Base-by-base conservation (phyloP, 1,140 invertebrate genomes). In the Megalopta genalis region DNA sequence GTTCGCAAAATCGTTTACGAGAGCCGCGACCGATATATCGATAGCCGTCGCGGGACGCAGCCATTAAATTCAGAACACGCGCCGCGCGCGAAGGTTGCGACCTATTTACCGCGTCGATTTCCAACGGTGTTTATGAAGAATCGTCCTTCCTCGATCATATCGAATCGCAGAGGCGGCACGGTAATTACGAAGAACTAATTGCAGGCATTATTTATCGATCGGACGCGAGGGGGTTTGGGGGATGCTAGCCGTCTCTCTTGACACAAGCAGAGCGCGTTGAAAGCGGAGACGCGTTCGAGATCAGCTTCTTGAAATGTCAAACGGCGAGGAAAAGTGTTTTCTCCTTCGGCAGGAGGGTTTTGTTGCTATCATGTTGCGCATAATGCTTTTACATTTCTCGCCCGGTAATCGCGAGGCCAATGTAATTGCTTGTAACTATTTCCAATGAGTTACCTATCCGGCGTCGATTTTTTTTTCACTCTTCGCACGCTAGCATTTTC, bases 111-210 rank as follows among this genome's bases (percentile, higher is more conserved):
- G n/a, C n/a, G 39, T 42, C 65, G 57, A 77, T 68, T 60, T 46
- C 46, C 64, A 46, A 49, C 37, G 7, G 25, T 72, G 46, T 72
- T 77, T 64, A 54, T 57, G 42, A 64, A 39, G 59, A 72, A 54
- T 77, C 68, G 60, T 77, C 76, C 60, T 72, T 72, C 68, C 60
- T 14, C 32, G 74, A 72, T 72, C 23, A 46, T 54, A 27, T 71
- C 68, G 68, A 25, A 59, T 72, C 68, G 46, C 46, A 63, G 46
- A 63, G 75, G 42, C 67, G 59, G 54, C 27, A 49, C 66, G 59
- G 59, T 57, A 77, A 77, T 77, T 77, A 77, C 59, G 23, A 25
- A 23, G 18, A 60, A 77, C 60, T 77, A 72, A 77, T 72, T 70
- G 59, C 67, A 63, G 32, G n/a, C 21, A 70, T 77, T 77, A 70